Evolutionary conservation across 2,797 vertebrate genomes (phyloP).

Genomic region (Rhincodon typus): DNA sequence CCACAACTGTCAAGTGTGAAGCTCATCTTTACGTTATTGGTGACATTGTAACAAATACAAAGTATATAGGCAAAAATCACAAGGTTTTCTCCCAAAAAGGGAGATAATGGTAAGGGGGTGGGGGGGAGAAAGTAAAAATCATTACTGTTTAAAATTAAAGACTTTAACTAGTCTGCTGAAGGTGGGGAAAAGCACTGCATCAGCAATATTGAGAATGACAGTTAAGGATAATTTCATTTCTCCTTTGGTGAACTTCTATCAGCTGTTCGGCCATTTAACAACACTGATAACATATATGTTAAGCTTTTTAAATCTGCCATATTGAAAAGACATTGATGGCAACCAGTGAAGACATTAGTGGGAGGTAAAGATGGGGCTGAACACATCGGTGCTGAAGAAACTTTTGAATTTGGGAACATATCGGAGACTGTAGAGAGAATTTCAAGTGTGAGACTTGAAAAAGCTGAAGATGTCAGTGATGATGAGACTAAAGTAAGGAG

Average conservation of each 20-base stretch:
- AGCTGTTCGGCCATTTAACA: background rate
- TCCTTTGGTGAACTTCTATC: background rate
- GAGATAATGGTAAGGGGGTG: background rate
- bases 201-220: background rate
- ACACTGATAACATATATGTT: background rate
- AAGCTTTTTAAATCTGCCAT: background rate
- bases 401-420: background rate
- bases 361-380: background rate
- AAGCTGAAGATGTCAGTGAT: background rate
- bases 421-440: background rate
- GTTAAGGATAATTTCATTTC: background rate
- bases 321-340: background rate
- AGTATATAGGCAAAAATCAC: background rate
- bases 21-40: background rate
- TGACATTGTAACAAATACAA: background rate
- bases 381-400: background rate
- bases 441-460: background rate
- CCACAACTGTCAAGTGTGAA: background rate
- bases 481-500: background rate
- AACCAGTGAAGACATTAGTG: background rate
- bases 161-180: background rate
- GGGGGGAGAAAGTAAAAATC: background rate
- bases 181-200: background rate
- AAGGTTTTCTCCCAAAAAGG: background rate
- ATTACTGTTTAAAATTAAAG: background rate